Conservation (phyloP, 1,140 invertebrate genomes). For the Chelonus insularis region DNA sequence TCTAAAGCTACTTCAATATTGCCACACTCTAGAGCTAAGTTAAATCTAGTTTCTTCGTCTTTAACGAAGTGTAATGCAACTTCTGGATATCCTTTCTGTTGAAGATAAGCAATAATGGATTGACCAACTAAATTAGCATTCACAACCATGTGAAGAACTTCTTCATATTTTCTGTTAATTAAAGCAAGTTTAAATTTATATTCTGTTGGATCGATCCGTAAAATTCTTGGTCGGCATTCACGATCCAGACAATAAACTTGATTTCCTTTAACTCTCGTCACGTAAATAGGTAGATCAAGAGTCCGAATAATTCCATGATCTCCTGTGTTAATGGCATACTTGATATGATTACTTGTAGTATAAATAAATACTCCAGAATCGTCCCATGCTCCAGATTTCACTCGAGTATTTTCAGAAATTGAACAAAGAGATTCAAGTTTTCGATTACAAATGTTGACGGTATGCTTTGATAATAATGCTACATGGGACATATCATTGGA, state of each 20-base stretch:
- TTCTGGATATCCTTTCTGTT: constrained; percentile 99
- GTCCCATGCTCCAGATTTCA: constrained; percentile 99
- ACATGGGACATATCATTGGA: constrained; percentile 93
- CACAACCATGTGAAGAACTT: constrained; percentile 97
- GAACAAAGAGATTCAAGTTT: constrained; percentile 88
- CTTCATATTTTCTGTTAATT: constrained; percentile 96
- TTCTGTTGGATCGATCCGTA: constrained; percentile 96
- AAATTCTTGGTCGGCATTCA: constrained; percentile 85
- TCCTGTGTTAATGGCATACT: constrained; percentile 93
- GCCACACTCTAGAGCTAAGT: constrained; percentile 95
- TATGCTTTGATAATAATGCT: constrained; percentile 92
- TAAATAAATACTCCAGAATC: constrained; percentile 98
- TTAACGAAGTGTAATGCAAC: constrained; percentile 99
- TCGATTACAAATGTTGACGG: constrained; percentile 88
- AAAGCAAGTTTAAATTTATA: constrained; percentile 98
- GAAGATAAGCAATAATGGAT: constrained; percentile 97
- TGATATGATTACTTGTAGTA: constrained; percentile 99
- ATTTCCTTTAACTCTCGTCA: constrained; percentile 90
- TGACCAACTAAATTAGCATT: constrained; percentile 97
- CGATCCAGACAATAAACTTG: constrained; percentile 95
- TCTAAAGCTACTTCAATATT: constrained; percentile 96
- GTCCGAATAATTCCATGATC: constrained; percentile 98
- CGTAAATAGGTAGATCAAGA: constrained; percentile 95
- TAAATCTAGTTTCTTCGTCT: constrained; percentile 97
- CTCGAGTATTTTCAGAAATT: constrained; percentile 92